Conservation (phyloP, 2,888 invertebrate species). For the Bruchidius siliquastri region DNA sequence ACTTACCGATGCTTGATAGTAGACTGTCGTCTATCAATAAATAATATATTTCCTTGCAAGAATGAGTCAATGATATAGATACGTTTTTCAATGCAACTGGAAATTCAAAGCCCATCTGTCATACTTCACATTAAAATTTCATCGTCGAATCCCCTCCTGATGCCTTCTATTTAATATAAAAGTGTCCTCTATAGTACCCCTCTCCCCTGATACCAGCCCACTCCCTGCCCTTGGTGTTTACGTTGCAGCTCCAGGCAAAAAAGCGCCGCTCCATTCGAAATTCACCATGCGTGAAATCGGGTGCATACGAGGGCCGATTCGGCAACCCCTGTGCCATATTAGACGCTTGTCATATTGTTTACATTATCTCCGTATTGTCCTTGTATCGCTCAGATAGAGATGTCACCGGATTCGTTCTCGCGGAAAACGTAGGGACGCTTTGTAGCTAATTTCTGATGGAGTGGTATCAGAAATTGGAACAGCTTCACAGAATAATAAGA, state of each 20-base stretch:
- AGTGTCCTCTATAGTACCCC: neutral
- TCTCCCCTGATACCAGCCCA: neutral
- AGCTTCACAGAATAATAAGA: too few species aligned
- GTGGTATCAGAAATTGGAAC: neutral
- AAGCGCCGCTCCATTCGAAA: constrained; percentile 31
- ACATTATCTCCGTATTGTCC: constrained; percentile 44
- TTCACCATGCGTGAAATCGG: constrained; percentile 38
- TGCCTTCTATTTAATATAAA: neutral
- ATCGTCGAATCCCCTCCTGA: neutral
- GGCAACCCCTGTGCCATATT: constrained; percentile 41
- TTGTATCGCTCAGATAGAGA: constrained; percentile 37
- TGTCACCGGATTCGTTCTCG: constrained; percentile 32
- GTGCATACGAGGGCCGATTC: constrained; percentile 27
- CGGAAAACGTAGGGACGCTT: constrained; percentile 14
- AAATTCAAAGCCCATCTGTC: neutral
- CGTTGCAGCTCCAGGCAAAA: constrained; percentile 30
- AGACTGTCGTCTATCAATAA: too few species aligned
- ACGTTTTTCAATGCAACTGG: neutral
- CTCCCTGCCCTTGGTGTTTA: constrained; percentile 22
- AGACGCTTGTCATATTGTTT: constrained; percentile 50
- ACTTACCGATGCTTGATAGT: too few species aligned
- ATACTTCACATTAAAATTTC: neutral
- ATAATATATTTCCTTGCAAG: too few species aligned
- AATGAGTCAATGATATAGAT: too few species aligned
- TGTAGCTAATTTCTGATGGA: constrained; percentile 13